These are phyloP conservation scores for Sericinus montela DNA, from an alignment of 2,888 invertebrate species.

Conservation along the genomic window DNA sequence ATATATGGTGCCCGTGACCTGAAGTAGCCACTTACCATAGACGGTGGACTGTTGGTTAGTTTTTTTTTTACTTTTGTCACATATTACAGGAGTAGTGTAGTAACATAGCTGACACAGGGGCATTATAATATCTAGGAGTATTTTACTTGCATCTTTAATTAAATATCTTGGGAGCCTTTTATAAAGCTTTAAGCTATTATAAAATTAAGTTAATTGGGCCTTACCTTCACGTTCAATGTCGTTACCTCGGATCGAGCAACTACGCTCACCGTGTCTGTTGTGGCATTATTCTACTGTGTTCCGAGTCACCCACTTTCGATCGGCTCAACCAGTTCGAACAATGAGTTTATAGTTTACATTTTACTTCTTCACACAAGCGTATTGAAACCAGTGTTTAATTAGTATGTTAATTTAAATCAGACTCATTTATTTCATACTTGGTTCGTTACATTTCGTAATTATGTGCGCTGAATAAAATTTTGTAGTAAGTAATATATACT, in stretches of 20 bases:
- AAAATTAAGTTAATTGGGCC: conserved; percentile 55
- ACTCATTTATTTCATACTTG: background rate
- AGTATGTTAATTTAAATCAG: conserved; percentile 22
- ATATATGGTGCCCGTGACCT: no score
- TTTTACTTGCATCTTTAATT: conserved; percentile 7
- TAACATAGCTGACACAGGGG: background rate
- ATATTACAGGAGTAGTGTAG: background rate
- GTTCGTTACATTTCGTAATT: conserved; percentile 6
- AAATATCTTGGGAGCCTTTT: conserved; percentile 14
- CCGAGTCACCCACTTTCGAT: conserved; percentile 69
- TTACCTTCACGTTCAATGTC: conserved; percentile 68
- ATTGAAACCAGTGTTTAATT: conserved; percentile 20
- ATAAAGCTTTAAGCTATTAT: conserved; percentile 34
- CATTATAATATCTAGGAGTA: background rate
- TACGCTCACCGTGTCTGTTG: conserved; percentile 46
- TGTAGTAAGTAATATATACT: no score
- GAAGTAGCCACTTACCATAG: no score
- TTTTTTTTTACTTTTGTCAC: background rate
- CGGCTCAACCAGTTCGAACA: conserved; percentile 56
- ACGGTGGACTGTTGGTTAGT: no score
- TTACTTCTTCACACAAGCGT: conserved; percentile 18
- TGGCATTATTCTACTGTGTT: conserved; percentile 42
- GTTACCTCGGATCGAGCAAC: conserved; percentile 33
- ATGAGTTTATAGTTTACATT: conserved; percentile 48
- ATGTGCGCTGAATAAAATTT: no score